phyloP scores from a whole-genome alignment of 2,888 invertebrate genomes.

The Pollenia griseotomentosa region DNA sequence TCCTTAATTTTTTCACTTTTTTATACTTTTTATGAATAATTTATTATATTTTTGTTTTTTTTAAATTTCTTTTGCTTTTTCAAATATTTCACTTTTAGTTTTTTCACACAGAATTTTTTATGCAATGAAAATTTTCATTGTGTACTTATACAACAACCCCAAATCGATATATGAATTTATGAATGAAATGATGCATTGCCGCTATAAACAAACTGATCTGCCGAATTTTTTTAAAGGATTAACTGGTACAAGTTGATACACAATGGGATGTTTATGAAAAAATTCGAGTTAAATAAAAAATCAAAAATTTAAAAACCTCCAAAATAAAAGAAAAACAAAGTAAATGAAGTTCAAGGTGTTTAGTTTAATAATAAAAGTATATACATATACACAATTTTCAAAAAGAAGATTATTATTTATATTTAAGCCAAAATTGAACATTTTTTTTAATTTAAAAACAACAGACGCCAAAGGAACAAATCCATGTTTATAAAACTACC shows the following conservation, averaged over 20 bases:
- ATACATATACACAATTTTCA: no score
- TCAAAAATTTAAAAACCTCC: no score
- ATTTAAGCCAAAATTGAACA: no score
- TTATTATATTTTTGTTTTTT: neutral
- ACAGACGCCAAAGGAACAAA: no score
- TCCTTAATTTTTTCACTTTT: conserved; percentile 6
- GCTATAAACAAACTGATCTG: conserved; percentile 52
- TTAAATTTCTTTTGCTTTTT: conserved; percentile 12
- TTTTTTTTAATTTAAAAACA: no score
- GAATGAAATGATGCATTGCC: conserved; percentile 63
- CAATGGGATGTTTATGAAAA: neutral
- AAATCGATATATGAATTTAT: conserved; percentile 58
- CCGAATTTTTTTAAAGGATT: conserved; percentile 54
- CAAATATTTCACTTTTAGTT: neutral
- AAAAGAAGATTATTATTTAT: no score
- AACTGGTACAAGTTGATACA: conserved; percentile 5
- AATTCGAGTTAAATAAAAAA: neutral
- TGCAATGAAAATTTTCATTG: conserved; percentile 36
- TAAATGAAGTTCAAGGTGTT: no score
- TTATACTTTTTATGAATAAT: neutral
- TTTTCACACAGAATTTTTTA: conserved; percentile 18
- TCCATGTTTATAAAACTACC: no score
- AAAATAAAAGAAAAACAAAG: no score
- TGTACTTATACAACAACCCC: conserved; percentile 60
- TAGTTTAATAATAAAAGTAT: no score